Evolutionary conservation across 2,888 invertebrate species (phyloP), one percentile per base, ranked within the genome.

Genomic region (Agonopterix alstromeriana): DNA sequence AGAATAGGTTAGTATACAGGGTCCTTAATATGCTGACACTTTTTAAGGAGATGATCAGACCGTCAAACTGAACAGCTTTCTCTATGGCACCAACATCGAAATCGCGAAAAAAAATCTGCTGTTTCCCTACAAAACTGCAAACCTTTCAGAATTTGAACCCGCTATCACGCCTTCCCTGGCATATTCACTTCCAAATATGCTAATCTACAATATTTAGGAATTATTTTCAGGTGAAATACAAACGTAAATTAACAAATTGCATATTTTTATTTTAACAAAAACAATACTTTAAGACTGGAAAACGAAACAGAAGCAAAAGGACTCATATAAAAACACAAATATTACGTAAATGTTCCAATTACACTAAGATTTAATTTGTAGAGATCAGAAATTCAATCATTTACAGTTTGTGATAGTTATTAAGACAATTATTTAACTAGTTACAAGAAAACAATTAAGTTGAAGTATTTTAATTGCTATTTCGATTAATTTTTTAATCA

Each of bases 181-280:
- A 17, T 17, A 17, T 17, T 17, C 3, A 17, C 17, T 17, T 17
- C 17, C 17, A 17, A 17, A 17, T 17, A 17, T 17, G 27, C 27
- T 27, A n/a, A 27, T 27, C 1, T 27, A 27, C 27, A 27, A 27
- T 7, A 27, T 27, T 5, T 27, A 27, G 27, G 27, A 27, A 7
- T 27, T 27, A 27, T 27, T 47, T 48, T 45, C 12, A 46, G 17
- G 27, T 5, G n/a, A 17, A 42, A 43, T 47, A 56, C 56, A 55
- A 55, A 17, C 4, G 11, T 35, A 38, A 52, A 45, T 46, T 61
- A 73, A 78, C 69, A 72, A 73, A 67, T 67, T 62, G 57, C 66
- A 66, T 56, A 66, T 67, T 77, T 77, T 38, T 38, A 38, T 38
- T 27, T 73, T 73, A 73, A 73, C 66, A 69, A 66, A 68, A 66